These are phyloP conservation scores for Oxystoma pomonae DNA, from an alignment of 2,888 invertebrate genomes.

Conservation along the genomic window DNA sequence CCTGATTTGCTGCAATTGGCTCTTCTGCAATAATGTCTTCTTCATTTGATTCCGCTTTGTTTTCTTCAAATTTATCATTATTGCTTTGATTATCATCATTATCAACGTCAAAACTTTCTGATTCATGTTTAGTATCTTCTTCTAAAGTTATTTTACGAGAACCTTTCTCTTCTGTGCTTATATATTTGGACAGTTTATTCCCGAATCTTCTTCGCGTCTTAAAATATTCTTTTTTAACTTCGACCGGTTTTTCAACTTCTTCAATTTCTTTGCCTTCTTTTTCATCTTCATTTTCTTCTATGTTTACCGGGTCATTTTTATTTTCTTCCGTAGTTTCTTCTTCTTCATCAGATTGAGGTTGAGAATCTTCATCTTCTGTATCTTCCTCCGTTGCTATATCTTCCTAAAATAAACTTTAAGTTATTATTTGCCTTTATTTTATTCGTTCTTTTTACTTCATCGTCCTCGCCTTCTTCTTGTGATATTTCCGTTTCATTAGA, in stretches of 20 bases:
- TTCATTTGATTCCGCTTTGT: not conserved
- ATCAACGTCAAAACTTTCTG: slow-evolving; percentile 22
- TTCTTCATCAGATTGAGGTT: slow-evolving; percentile 38
- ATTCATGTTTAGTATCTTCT: slow-evolving; percentile 18
- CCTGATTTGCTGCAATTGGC: not conserved
- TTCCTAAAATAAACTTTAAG: not conserved
- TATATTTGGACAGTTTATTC: slow-evolving; percentile 8
- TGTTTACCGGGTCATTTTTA: slow-evolving; percentile 19
- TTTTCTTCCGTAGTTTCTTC: slow-evolving; percentile 27
- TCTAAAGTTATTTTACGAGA: slow-evolving; percentile 21
- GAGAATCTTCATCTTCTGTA: slow-evolving; percentile 39
- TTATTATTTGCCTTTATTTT: not conserved
- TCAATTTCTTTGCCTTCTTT: slow-evolving; percentile 23
- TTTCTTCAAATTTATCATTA: slow-evolving; percentile 21
- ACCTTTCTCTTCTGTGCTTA: slow-evolving; percentile 18
- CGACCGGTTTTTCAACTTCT: slow-evolving; percentile 28
- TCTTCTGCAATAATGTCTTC: not conserved
- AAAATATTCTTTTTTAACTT: slow-evolving; percentile 32
- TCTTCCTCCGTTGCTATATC: slow-evolving; percentile 33
- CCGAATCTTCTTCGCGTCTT: slow-evolving; percentile 14
- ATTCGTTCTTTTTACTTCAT: slow-evolving; percentile 30
- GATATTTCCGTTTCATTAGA: slow-evolving; percentile 39
- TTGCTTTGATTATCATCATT: slow-evolving; percentile 18
- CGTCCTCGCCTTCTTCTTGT: slow-evolving; percentile 40
- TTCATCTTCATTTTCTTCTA: slow-evolving; percentile 18